Conservation (phyloP, 2,113 vertebrate genomes). For the Myotis lucifugus region DNA sequence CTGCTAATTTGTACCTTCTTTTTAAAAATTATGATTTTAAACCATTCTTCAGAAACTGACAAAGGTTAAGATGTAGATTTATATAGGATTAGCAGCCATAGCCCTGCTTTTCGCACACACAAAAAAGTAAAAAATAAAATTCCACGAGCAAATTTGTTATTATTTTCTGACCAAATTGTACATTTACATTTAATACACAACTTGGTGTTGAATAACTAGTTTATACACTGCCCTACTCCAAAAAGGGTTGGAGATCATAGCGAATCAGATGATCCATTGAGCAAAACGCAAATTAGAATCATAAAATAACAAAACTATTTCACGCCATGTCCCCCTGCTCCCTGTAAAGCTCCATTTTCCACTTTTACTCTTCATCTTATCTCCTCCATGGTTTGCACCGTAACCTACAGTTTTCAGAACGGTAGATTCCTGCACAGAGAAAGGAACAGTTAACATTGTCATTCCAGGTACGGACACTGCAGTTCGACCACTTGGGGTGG, state of each 20-base stretch:
- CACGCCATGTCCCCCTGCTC: neutral
- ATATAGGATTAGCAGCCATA: neutral
- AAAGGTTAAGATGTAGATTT: neutral
- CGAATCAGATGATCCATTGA: neutral
- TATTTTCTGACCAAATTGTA: slow-evolving; percentile 21
- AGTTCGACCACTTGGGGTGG: neutral
- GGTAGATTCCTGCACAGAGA: neutral
- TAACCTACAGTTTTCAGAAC: neutral
- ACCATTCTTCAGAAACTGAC: neutral
- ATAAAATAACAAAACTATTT: neutral
- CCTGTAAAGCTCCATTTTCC: neutral
- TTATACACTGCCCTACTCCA: neutral
- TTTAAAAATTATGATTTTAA: neutral
- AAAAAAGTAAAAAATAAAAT: slow-evolving; percentile 11
- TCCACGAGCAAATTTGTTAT: neutral
- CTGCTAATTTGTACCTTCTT: neutral
- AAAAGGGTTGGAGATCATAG: neutral
- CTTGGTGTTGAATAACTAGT: neutral
- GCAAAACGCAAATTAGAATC: neutral
- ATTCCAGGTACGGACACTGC: neutral
- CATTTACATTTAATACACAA: neutral
- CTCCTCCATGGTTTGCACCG: neutral
- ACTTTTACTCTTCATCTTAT: neutral
- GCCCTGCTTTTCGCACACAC: neutral
- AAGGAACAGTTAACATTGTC: neutral